phyloP scores from a whole-genome alignment of 2,888 invertebrate genomes.

The Cremastinae sp. region DNA sequence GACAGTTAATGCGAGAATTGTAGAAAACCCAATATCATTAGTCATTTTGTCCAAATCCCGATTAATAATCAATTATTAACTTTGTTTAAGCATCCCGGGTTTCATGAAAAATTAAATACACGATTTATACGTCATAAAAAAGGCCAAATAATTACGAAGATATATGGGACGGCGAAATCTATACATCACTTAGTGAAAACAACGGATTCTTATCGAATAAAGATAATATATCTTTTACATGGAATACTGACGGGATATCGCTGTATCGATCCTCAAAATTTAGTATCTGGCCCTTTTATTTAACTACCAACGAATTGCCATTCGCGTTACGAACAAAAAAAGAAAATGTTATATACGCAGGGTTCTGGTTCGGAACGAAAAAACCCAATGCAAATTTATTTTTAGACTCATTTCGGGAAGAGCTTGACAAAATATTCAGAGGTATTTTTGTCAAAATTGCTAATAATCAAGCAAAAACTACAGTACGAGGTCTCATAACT shows the following conservation, averaged over 20 bases:
- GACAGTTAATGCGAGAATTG: too few species aligned
- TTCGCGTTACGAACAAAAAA: slow-evolving; percentile 13
- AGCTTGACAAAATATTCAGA: neutral
- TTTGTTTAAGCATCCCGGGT: slow-evolving; percentile 25
- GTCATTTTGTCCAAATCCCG: slow-evolving; percentile 40
- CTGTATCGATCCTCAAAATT: slow-evolving; percentile 34
- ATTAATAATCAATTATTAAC: slow-evolving; percentile 33
- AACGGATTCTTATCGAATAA: neutral
- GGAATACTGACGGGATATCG: slow-evolving; percentile 42
- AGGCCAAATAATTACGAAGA: slow-evolving; percentile 6
- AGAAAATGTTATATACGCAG: slow-evolving; percentile 34
- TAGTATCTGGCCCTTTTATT: slow-evolving; percentile 43
- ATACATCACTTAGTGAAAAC: neutral
- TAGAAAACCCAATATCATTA: neutral
- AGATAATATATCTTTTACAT: slow-evolving; percentile 1
- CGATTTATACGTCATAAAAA: slow-evolving; percentile 11
- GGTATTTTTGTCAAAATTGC: neutral
- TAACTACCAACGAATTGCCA: slow-evolving; percentile 45
- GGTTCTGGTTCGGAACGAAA: slow-evolving; percentile 32
- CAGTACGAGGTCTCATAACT: neutral
- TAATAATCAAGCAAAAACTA: neutral
- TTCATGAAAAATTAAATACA: slow-evolving; percentile 20
- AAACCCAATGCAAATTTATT: slow-evolving; percentile 29
- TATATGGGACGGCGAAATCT: slow-evolving; percentile 35
- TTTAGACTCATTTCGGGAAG: neutral